Conservation (phyloP, 2,113 vertebrate species). For the Ailuropoda melanoleuca region DNA sequence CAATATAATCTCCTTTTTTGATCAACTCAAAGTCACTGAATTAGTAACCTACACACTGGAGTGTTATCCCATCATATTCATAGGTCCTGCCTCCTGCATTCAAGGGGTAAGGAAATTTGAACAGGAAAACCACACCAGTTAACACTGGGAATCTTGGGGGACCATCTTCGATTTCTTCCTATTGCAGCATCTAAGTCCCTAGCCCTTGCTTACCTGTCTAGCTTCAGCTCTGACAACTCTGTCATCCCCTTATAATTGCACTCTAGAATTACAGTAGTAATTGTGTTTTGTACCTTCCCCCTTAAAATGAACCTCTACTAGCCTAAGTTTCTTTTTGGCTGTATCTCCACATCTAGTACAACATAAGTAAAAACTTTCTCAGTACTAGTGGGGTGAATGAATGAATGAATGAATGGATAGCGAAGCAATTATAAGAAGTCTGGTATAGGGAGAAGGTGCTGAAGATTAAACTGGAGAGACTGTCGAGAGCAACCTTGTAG, state of each 20-base stretch:
- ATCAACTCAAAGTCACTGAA: background rate
- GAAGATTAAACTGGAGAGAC: background rate
- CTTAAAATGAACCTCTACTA: background rate
- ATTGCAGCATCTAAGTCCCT: background rate
- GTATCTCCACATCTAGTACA: background rate
- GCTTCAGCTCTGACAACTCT: background rate
- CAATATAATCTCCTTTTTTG: background rate
- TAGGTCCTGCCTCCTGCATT: background rate
- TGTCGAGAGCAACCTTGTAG: background rate
- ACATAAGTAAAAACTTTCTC: background rate
- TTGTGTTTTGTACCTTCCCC: background rate
- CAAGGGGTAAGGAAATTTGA: background rate
- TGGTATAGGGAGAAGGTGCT: background rate
- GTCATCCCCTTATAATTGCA: background rate
- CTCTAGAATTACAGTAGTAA: background rate
- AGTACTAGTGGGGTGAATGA: background rate
- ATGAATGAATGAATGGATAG: background rate
- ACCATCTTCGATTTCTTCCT: background rate
- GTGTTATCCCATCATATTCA: background rate
- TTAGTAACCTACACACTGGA: background rate
- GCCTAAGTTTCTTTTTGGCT: background rate
- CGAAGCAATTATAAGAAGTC: background rate
- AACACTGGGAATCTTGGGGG: background rate
- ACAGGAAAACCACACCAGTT: background rate
- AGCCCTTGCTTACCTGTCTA: background rate